These are phyloP conservation scores for Chironomus riparius DNA, from an alignment of 2,888 invertebrate species.

Conservation along the genomic window DNA sequence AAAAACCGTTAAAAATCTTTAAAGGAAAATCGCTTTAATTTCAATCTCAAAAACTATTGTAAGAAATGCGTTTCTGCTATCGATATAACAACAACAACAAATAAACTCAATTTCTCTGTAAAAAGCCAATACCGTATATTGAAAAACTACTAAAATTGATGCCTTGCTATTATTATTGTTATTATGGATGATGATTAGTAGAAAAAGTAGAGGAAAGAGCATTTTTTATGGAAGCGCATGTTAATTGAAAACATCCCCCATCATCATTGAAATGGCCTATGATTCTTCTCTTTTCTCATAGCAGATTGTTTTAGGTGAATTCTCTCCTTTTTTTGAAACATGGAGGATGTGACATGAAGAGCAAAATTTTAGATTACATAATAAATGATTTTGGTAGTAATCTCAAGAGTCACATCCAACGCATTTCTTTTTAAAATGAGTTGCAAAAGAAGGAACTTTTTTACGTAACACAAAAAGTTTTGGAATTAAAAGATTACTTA, in stretches of 20 bases:
- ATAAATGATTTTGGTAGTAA: background rate
- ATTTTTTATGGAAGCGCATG: constrained; percentile 6
- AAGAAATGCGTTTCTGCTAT: no score
- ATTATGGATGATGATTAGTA: no score
- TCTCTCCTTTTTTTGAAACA: background rate
- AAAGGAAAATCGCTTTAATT: no score
- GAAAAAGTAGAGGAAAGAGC: background rate
- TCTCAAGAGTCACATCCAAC: background rate
- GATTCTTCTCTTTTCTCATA: background rate
- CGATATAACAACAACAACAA: no score
- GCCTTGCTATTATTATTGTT: no score
- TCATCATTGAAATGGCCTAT: background rate
- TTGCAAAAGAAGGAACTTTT: background rate
- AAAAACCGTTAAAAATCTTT: no score
- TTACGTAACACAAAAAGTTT: background rate
- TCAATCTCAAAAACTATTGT: no score
- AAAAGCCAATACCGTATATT: background rate
- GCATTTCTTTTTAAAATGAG: background rate
- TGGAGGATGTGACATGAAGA: no score
- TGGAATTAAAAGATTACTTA: background rate
- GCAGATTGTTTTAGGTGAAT: background rate
- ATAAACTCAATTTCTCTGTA: no score
- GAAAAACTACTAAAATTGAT: background rate
- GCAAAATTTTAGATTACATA: background rate
- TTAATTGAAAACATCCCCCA: background rate